These are phyloP conservation scores for roundworm (Caenorhabditis elegans) DNA, from an alignment of 1,140 invertebrate species.

Conservation along the genomic window WBcel235 BX284605.5:14839501-14840000, in stretches of 20 bases:
- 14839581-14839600: not conserved
- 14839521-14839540: not conserved
- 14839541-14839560: not conserved
- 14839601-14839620: not conserved
- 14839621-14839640: not conserved
- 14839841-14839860: not conserved
- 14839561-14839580: conserved; percentile 4
- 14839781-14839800: not conserved
- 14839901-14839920: not conserved
- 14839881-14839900: not conserved
- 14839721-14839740: not conserved
- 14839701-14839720: not conserved
- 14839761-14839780: conserved; percentile 14
- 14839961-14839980: not conserved
- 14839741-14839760: not conserved
- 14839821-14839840: conserved; percentile 20
- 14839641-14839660: not conserved
- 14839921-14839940: not conserved
- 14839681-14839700: not conserved
- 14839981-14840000: not conserved
- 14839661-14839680: not conserved
- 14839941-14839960: not conserved
- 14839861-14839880: not conserved
- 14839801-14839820: not conserved
- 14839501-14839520: not conserved